Evolutionary conservation across 2,113 vertebrate species (phyloP), one percentile per base, ranked within the genome.

Genomic region (Chionodraco myersi): DNA sequence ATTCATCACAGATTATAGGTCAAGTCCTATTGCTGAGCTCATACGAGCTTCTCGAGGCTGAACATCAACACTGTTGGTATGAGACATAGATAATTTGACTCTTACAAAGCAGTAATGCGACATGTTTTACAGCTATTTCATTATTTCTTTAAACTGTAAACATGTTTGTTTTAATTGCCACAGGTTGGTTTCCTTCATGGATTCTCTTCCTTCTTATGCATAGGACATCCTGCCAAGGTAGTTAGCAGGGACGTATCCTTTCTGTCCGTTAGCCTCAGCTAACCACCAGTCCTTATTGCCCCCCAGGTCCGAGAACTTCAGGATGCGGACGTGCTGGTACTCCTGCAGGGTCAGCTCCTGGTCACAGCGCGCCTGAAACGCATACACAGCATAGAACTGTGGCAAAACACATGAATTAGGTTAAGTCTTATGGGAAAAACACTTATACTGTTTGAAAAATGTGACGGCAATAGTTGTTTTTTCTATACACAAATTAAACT

Each of bases 241-340:
- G 94, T 97, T 99, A 65, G 98, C 97, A 0, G 98, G 98, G 10
- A 99, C 97, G 0, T 99, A 99, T 47, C 98, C 98, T 79, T 82
- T 96, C 80, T 97, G 96, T 51, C 98, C 98, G 15, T 97, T 94
- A 3, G 94, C 95, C 93, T 99, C 98, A 0, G 97, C 98, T 57
- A 99, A 84, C 98, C 98, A 99, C 98, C 98, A 99, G 60, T 98
- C 97, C 79, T 96, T 97, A 79, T 99, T 99, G 51, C 98, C 97
- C 59, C 97, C 97, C 58, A 97, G 89, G 91, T 99, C 98, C 3
- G 94, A 96, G 91, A 98, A 98, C 58, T 92, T 64, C 51, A 99
- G 93, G 83, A 99, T 98, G 5, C 92, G 95, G 68, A 99, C 97
- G 34, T 95, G 95, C 84, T 99, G 97, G 85, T 97, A 95, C 82